These are phyloP conservation scores for Clarias magur DNA, from an alignment of 2,113 vertebrate species.

Conservation along the genomic window DNA sequence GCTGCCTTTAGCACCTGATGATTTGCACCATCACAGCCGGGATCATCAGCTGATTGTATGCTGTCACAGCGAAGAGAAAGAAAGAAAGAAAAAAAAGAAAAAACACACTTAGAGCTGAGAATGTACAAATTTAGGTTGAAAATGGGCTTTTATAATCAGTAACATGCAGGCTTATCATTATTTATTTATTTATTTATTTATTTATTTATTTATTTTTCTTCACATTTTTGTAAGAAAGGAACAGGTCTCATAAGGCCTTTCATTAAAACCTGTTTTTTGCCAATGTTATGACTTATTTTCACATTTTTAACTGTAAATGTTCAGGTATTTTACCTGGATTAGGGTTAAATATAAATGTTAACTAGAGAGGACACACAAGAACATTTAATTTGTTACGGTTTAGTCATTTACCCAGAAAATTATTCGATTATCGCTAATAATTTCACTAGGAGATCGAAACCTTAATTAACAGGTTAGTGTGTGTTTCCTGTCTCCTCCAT, in stretches of 20 bases:
- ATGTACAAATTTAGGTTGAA: neutral
- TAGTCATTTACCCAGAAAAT: neutral
- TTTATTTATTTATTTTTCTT: neutral
- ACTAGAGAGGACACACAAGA: neutral
- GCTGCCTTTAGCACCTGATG: neutral
- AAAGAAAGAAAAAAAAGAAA: neutral
- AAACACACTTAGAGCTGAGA: neutral
- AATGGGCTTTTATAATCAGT: conserved; percentile 6
- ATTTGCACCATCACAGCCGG: conserved; percentile 13
- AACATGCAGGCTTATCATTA: neutral
- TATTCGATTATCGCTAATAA: neutral
- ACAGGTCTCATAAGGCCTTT: neutral
- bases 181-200: too few relatives aligned
- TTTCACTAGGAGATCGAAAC: neutral
- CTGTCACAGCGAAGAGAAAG: neutral
- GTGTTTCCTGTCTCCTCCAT: neutral
- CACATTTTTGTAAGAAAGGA: neutral
- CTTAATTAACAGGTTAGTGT: neutral
- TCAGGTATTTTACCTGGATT: neutral
- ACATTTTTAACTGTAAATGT: neutral
- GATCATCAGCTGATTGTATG: conserved; percentile 12
- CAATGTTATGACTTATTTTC: neutral
- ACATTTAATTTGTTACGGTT: neutral
- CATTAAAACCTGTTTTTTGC: neutral
- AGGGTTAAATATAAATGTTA: neutral